A percentile compares a stretch with the other conserved stretches of the same genome.
These are phyloP conservation scores for Tachycineta bicolor DNA, from an alignment of 2,113 vertebrate species.

Conservation along the genomic window DNA sequence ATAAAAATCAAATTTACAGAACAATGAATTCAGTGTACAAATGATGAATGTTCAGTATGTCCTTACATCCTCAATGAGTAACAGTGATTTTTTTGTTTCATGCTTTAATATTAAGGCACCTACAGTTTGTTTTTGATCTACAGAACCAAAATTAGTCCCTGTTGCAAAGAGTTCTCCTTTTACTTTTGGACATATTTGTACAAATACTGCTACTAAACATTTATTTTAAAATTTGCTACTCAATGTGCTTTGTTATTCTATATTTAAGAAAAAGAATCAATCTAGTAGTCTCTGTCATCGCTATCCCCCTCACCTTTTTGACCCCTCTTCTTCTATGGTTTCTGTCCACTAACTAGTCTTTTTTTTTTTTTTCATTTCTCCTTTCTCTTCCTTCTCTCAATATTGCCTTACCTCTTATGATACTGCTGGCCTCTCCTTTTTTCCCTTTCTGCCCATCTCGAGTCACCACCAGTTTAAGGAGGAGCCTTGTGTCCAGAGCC, in stretches of 20 bases:
- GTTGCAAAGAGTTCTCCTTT: neutral
- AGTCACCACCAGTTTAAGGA: neutral
- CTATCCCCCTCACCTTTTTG: neutral
- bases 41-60: neutral
- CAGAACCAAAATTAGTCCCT: neutral
- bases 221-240: neutral
- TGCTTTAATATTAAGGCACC: neutral
- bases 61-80: neutral
- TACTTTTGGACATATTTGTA: neutral
- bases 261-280: neutral
- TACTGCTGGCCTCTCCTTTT: fast-evolving
- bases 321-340: neutral
- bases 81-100: neutral
- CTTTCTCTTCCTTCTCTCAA: neutral
- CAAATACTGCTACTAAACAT: neutral
- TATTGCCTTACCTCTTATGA: neutral
- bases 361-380: neutral
- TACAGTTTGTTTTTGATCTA: neutral
- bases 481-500: neutral
- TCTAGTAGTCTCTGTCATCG: neutral
- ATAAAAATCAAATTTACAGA: neutral
- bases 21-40: neutral
- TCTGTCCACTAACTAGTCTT: neutral
- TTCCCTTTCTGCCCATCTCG: neutral
- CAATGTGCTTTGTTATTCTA: neutral